Conservation (phyloP, 1,140 invertebrate genomes). For the Euwallacea similis region DNA sequence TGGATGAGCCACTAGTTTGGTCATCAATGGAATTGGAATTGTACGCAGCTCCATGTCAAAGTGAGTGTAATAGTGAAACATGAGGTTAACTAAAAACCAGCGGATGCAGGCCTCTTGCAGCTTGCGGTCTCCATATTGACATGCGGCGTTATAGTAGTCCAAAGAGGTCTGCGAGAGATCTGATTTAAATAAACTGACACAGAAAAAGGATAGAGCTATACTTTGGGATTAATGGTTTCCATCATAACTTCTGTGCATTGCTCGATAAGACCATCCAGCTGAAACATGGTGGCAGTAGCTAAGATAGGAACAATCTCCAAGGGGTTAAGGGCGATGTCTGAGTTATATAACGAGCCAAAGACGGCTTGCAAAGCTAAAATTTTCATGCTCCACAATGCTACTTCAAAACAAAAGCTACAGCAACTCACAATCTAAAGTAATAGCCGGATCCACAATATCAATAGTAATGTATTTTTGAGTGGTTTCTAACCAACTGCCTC, state of each 20-base stretch:
- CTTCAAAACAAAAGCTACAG: conserved; percentile 7
- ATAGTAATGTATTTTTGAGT: conserved; percentile 68
- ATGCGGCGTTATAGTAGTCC: conserved; percentile 69
- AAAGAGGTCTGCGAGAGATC: conserved; percentile 61
- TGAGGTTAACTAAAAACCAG: conserved; percentile 73
- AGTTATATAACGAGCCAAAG: conserved; percentile 78
- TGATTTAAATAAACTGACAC: background rate
- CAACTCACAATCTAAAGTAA: conserved; percentile 67
- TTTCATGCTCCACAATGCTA: too few species aligned
- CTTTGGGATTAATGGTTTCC: conserved; percentile 70
- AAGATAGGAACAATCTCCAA: conserved; percentile 70
- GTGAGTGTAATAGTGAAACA: conserved; percentile 62
- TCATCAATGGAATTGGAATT: conserved; percentile 64
- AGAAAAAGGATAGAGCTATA: conserved; percentile 35
- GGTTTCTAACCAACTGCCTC: conserved; percentile 77
- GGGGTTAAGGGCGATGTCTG: conserved; percentile 74
- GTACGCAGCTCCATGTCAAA: conserved; percentile 54
- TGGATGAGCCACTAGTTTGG: conserved; percentile 64
- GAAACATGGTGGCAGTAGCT: conserved; percentile 76
- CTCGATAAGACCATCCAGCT: conserved; percentile 73
- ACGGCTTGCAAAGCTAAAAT: conserved; percentile 66
- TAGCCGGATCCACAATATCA: conserved; percentile 74
- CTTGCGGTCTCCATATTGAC: conserved; percentile 67
- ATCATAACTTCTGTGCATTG: conserved; percentile 76
- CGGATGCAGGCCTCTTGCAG: conserved; percentile 65